Percentiles rank a stretch among this genome's conserved stretches.
Conservation (phyloP, 2,113 vertebrate genomes). For the Malurus cyaneus region DNA sequence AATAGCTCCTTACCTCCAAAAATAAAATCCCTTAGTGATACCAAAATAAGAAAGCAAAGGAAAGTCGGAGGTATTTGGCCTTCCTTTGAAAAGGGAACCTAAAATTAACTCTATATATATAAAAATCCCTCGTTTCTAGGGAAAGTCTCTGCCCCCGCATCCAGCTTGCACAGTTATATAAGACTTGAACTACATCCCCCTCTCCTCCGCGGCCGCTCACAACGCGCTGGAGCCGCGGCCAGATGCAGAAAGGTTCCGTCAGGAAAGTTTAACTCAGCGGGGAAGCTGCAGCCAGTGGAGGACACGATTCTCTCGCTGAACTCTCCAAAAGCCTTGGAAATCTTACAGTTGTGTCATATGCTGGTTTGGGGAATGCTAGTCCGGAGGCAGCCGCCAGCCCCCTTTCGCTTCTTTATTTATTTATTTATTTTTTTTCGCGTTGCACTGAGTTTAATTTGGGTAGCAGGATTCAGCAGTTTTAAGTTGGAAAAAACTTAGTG, state of each 20-base stretch:
- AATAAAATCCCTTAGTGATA: slow-evolving; percentile 73
- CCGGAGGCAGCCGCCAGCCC: slow-evolving; percentile 56
- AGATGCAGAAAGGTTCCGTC: slow-evolving; percentile 58
- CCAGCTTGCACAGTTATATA: slow-evolving; percentile 67
- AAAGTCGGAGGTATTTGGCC: slow-evolving; percentile 69
- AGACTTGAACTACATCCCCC: slow-evolving; percentile 61
- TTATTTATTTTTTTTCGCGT: not conserved
- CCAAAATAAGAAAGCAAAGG: slow-evolving; percentile 75
- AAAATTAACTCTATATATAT: slow-evolving; percentile 69
- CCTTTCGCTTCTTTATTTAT: slow-evolving; percentile 30
- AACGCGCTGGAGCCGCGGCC: slow-evolving; percentile 39
- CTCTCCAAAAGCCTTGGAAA: slow-evolving; percentile 74
- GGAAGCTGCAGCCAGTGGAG: slow-evolving; percentile 65
- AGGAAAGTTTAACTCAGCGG: slow-evolving; percentile 76
- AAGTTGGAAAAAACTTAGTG: slow-evolving; percentile 73
- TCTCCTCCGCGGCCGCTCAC: slow-evolving; percentile 40
- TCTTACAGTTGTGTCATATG: slow-evolving; percentile 74
- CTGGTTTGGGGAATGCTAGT: slow-evolving; percentile 73
- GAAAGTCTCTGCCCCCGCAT: slow-evolving; percentile 71
- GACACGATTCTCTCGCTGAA: slow-evolving; percentile 59
- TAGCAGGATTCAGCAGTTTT: slow-evolving; percentile 75
- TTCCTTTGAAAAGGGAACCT: slow-evolving; percentile 66
- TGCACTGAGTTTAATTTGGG: slow-evolving; percentile 67
- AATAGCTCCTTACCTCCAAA: slow-evolving; percentile 63
- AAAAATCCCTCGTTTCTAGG: slow-evolving; percentile 78